Evolutionary conservation across 2,113 vertebrate species (phyloP), one percentile per base, ranked within the genome.

Genomic region (Nerophis ophidion): DNA sequence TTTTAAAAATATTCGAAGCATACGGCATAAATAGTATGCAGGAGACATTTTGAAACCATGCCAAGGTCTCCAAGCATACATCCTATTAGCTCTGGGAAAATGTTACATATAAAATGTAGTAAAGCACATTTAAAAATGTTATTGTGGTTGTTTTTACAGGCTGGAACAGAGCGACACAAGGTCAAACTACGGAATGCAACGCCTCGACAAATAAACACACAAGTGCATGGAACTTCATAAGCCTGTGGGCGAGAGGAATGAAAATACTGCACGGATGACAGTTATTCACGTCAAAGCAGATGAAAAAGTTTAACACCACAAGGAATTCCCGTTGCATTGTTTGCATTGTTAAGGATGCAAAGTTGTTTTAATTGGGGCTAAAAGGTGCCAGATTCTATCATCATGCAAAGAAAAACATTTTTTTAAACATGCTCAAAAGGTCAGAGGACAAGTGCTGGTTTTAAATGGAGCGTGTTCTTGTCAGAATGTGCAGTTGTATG

Each of bases 341-440:
- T 61, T 58, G 8, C 5, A 50, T 42, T 55, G 34, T 61, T 38
- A 57, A 61, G 33, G 14, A 46, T 45, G n/a, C 33, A 13, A 12
- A 46, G 4, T 38, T 34, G 44, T 55, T 61, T 63, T 70, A 57
- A 67, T 56, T 67, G 57, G 63, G 45, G 38, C 38, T 70, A 38
- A 51, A 7, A 42, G 13, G 35, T 66, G 7, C 34, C 47, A 46
- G 35, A 62, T 42, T 71, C 44, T 16, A 9, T 12, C 40, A 48
- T 42, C 19, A 36, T 13, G 19, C 51, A 52, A 46, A 64, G 16
- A 66, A 65, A 65, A 54, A 38, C 17, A 57, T 38, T 34, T 8
- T 52, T 51, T 53, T 5, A 50, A 17, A 50, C 3, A 10, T 34
- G 26, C 33, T 26, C 15, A 2, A 53, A 54, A 54, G 34, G 52